phyloP scores from a whole-genome alignment of 2,888 invertebrate genomes.

The Microctonus aethiopoides region DNA sequence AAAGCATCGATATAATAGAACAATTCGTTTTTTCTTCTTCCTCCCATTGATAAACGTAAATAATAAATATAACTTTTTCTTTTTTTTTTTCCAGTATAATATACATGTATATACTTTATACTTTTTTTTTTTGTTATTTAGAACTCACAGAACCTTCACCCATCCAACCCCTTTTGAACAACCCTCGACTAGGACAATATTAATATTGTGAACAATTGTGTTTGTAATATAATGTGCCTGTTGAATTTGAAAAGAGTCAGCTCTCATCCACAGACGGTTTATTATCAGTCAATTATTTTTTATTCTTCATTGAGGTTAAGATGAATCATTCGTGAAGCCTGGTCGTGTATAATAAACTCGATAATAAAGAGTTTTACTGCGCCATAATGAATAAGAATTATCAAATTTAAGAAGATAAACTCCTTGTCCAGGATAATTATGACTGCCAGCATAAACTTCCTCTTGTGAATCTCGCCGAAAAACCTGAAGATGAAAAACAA shows the following conservation, averaged over 20 bases:
- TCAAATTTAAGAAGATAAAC: slow-evolving; percentile 99
- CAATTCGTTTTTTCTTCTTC: not conserved
- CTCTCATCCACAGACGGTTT: not conserved
- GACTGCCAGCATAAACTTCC: slow-evolving; percentile 96
- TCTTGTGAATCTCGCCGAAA: slow-evolving; percentile 96
- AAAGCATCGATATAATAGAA: not conserved
- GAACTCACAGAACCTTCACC: not conserved
- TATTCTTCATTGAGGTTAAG: slow-evolving; percentile 8
- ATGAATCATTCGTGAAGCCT: slow-evolving; percentile 49
- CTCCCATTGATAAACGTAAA: not conserved
- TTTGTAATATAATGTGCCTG: not conserved
- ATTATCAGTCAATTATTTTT: slow-evolving; percentile 3
- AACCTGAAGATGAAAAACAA: slow-evolving; percentile 78
- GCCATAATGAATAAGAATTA: slow-evolving; percentile 98
- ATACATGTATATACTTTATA: not conserved
- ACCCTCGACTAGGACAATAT: not conserved
- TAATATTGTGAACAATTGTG: not conserved
- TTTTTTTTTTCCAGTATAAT: too few relatives aligned
- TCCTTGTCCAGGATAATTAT: slow-evolving; percentile 93
- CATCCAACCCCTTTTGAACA: not conserved
- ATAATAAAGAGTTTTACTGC: slow-evolving; percentile 98
- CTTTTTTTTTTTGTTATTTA: not conserved
- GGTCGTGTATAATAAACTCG: slow-evolving; percentile 94
- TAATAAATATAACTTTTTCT: not conserved
- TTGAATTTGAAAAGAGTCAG: not conserved